Evolutionary conservation across 2,888 invertebrate species (phyloP).

Genomic region (Scaptomyza polygonia): DNA sequence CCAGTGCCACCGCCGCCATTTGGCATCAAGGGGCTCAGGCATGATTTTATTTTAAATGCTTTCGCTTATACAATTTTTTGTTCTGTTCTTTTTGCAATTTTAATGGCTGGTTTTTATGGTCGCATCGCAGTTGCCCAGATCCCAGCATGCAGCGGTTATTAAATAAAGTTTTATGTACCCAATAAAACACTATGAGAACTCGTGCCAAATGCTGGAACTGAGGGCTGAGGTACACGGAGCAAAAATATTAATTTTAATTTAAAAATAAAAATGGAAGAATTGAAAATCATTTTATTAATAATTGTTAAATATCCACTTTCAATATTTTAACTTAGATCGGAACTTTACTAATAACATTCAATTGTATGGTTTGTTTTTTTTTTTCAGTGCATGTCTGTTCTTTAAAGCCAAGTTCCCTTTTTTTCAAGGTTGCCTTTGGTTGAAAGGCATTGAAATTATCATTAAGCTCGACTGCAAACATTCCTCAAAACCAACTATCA

Average conservation of each 20-base stretch:
- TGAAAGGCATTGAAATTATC: conserved; percentile 23
- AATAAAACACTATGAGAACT: conserved; percentile 43
- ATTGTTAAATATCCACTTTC: no score
- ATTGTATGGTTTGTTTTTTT: neutral
- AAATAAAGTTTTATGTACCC: conserved; percentile 71
- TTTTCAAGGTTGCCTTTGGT: conserved; percentile 35
- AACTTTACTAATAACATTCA: no score
- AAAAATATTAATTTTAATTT: neutral
- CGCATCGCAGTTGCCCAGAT: conserved; percentile 24
- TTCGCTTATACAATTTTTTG: conserved; percentile 41
- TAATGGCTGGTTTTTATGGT: conserved; percentile 70
- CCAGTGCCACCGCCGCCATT: neutral
- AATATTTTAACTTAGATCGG: no score
- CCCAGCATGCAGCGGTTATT: conserved; percentile 67
- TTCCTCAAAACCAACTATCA: conserved; percentile 3
- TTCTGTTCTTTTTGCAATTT: conserved; percentile 43
- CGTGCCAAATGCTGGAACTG: neutral
- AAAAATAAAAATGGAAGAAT: neutral
- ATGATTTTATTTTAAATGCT: conserved; percentile 64
- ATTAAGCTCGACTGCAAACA: conserved; percentile 27
- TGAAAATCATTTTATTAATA: no score
- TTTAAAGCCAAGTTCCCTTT: neutral
- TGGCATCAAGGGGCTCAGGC: conserved; percentile 21
- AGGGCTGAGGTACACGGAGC: neutral
- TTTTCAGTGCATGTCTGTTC: neutral